A percentile compares a stretch with the other conserved stretches of the same genome.
These are phyloP conservation scores for Atopsyche davidsoni DNA, from an alignment of 1,140 invertebrate species.

Conservation along the genomic window DNA sequence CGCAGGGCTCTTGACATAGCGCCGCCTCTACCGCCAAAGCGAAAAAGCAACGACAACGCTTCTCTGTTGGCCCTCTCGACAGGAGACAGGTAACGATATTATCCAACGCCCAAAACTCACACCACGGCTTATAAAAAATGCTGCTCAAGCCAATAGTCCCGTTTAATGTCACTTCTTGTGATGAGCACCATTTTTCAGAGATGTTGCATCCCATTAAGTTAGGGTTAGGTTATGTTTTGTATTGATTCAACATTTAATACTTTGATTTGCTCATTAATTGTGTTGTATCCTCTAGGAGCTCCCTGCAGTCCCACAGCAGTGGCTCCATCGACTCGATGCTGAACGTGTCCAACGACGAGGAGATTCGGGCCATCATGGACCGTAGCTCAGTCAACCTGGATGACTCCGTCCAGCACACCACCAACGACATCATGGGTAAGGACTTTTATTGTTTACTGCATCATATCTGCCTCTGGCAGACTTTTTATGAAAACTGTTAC, in stretches of 20 bases:
- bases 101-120: no score
- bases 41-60: conserved; percentile 43
- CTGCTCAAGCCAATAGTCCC: no score
- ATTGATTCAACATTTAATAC: background rate
- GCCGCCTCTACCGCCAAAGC: conserved; percentile 46
- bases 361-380: conserved; percentile 59
- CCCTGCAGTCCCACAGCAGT: conserved; percentile 63
- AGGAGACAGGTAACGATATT: conserved; percentile 38
- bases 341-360: conserved; percentile 74
- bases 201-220: no score
- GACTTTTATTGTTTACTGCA: conserved; percentile 4
- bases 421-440: conserved; percentile 40
- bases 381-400: conserved; percentile 41
- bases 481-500: background rate
- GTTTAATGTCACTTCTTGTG: no score
- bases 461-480: background rate
- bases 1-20: conserved; percentile 47
- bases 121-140: no score
- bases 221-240: no score
- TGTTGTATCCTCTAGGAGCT: conserved; percentile 26
- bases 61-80: conserved; percentile 40
- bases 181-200: no score
- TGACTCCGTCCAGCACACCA: conserved; percentile 38
- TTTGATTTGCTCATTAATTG: background rate
- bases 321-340: conserved; percentile 78